Percentiles rank a stretch among this genome's conserved stretches.
These are phyloP conservation scores for Fistularia tabacaria DNA, from an alignment of 2,797 vertebrate genomes.

Conservation along the genomic window DNA sequence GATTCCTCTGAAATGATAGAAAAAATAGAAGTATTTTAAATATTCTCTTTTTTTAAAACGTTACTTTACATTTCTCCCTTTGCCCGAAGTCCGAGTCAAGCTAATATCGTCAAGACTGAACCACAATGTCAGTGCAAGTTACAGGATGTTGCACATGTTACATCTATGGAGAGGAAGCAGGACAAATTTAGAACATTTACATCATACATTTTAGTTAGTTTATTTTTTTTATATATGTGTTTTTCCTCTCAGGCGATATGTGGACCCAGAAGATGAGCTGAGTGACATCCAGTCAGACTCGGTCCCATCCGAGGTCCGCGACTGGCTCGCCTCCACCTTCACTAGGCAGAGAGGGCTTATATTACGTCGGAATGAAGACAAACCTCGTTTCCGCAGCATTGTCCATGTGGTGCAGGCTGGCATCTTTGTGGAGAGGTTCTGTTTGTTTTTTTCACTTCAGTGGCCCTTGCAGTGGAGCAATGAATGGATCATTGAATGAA, in stretches of 20 bases:
- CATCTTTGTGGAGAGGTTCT: constrained; percentile 94
- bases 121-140: too few relatives aligned
- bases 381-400: constrained; percentile 89
- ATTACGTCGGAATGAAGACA: constrained; percentile 84
- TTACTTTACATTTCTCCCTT: too few relatives aligned
- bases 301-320: constrained; percentile 91
- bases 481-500: too few relatives aligned
- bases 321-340: constrained; percentile 95
- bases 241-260: constrained; percentile 71
- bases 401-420: constrained; percentile 95
- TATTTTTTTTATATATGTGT: background rate
- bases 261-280: constrained; percentile 90
- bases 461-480: too few relatives aligned
- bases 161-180: background rate
- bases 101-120: too few relatives aligned
- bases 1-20: too few relatives aligned
- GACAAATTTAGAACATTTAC: background rate
- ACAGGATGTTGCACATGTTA: too few relatives aligned
- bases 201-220: background rate
- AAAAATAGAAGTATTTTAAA: too few relatives aligned
- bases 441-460: background rate
- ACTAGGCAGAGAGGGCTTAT: constrained; percentile 88
- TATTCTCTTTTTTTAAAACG: too few relatives aligned
- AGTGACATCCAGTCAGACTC: constrained; percentile 89
- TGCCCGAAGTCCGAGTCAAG: too few relatives aligned